Evolutionary conservation across 1,140 invertebrate genomes (phyloP).

Genomic region (Pemphigus obesinymphae): DNA sequence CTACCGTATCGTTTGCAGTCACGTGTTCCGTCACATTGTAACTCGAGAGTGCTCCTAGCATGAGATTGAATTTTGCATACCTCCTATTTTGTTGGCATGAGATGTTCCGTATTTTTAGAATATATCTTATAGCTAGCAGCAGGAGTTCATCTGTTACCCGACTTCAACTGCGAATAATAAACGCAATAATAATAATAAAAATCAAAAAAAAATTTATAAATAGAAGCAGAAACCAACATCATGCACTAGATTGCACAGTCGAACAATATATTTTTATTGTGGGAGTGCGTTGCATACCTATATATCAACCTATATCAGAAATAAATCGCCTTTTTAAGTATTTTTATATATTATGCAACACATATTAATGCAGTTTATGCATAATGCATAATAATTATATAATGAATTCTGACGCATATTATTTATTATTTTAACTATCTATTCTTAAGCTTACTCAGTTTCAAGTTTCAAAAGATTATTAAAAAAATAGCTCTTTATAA

Average conservation of each 20-base stretch:
- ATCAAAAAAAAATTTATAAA: slow-evolving; percentile 8
- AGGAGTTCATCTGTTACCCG: neutral
- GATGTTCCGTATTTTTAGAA: slow-evolving; percentile 26
- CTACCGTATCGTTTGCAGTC: neutral
- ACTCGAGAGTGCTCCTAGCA: neutral
- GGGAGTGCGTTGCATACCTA: too few relatives aligned
- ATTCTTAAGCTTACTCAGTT: too few relatives aligned
- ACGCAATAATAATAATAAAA: neutral
- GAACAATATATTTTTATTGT: neutral
- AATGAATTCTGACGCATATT: too few relatives aligned
- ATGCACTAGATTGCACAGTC: neutral
- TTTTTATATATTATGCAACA: neutral
- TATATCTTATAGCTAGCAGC: slow-evolving; percentile 10
- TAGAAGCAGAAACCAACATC: neutral
- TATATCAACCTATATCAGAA: neutral
- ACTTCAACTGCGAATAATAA: slow-evolving; percentile 31
- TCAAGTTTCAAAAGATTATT: too few relatives aligned
- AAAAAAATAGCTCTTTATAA: too few relatives aligned
- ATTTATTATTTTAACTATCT: too few relatives aligned
- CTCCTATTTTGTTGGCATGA: slow-evolving; percentile 21
- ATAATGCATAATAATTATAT: too few relatives aligned
- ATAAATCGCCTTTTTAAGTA: neutral
- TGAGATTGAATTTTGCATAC: slow-evolving; percentile 37
- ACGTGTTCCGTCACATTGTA: neutral
- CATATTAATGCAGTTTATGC: too few relatives aligned